Percentiles rank a stretch among this genome's conserved stretches.
phyloP scores from a whole-genome alignment of 2,797 vertebrate species.

The Furcifer pardalis region DNA sequence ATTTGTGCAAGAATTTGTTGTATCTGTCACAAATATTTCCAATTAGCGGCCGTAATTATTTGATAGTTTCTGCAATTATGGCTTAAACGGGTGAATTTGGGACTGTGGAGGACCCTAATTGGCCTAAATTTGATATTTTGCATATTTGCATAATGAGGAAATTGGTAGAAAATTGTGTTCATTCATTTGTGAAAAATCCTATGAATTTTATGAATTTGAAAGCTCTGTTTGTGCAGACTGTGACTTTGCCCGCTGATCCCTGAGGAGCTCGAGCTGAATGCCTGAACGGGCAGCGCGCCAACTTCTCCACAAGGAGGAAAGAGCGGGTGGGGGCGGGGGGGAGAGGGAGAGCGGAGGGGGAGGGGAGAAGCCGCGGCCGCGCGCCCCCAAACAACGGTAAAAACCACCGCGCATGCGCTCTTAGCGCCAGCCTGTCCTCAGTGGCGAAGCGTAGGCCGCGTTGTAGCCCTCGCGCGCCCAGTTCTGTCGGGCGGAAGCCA shows the following conservation, averaged over 20 bases:
- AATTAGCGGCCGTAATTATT: slow-evolving; percentile 99
- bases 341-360: slow-evolving; percentile 3
- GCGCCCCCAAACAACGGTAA: slow-evolving; percentile 7
- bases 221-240: slow-evolving; percentile 96
- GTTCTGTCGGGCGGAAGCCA: background rate
- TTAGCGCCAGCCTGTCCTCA: accelerated
- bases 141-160: slow-evolving; percentile 99
- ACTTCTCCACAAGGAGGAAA: slow-evolving; percentile 73
- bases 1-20: slow-evolving; percentile 99
- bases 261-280: slow-evolving; percentile 85
- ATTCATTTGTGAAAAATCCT: slow-evolving; percentile 99
- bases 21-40: slow-evolving; percentile 99
- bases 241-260: slow-evolving; percentile 95
- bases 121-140: slow-evolving; percentile 99
- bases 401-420: slow-evolving; percentile 40
- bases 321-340: slow-evolving; percentile 38
- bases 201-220: slow-evolving; percentile 99
- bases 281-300: slow-evolving; percentile 85
- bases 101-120: slow-evolving; percentile 98
- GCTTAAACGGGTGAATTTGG: slow-evolving; percentile 98
- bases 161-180: slow-evolving; percentile 99
- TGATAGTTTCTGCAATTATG: slow-evolving; percentile 99
- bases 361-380: background rate
- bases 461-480: background rate
- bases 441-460: background rate